Evolutionary conservation across 2,797 vertebrate genomes (phyloP).

Genomic region (Acipenser oxyrinchus): DNA sequence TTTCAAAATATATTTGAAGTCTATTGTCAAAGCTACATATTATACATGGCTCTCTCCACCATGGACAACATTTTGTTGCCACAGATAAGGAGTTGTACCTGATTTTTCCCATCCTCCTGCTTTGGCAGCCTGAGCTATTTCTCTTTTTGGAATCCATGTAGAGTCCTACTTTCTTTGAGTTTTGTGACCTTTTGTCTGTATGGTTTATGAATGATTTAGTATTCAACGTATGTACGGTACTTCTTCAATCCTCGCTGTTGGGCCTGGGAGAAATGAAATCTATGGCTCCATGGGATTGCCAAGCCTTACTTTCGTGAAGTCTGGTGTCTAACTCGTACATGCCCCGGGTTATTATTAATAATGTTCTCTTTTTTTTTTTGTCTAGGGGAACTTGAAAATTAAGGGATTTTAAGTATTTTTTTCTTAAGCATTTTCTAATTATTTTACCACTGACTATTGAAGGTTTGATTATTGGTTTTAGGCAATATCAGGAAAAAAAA

Average conservation of each 20-base stretch:
- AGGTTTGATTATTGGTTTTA: background rate
- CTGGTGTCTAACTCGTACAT: background rate
- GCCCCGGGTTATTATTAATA: background rate
- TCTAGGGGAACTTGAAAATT: no score
- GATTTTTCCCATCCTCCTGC: background rate
- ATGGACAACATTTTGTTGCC: background rate
- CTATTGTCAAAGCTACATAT: background rate
- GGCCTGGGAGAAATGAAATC: background rate
- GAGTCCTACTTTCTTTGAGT: background rate
- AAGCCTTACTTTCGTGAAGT: background rate
- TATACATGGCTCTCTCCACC: background rate
- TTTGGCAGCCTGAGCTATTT: background rate
- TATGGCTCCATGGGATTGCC: background rate
- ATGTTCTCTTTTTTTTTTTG: background rate
- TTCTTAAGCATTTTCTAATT: background rate
- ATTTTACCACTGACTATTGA: background rate
- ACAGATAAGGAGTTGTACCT: background rate
- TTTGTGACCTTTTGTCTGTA: conserved; percentile 4
- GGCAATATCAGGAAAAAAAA: background rate
- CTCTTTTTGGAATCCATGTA: background rate
- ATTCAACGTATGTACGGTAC: background rate
- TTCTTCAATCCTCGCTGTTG: background rate
- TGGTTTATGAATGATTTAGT: background rate
- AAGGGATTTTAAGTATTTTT: no score
- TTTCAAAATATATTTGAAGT: no score